Evolutionary conservation across 53 echinoderm and acorn worm genomes (phyloP), one percentile per base, ranked within the genome.

Genomic region (Henricia sp.): DNA sequence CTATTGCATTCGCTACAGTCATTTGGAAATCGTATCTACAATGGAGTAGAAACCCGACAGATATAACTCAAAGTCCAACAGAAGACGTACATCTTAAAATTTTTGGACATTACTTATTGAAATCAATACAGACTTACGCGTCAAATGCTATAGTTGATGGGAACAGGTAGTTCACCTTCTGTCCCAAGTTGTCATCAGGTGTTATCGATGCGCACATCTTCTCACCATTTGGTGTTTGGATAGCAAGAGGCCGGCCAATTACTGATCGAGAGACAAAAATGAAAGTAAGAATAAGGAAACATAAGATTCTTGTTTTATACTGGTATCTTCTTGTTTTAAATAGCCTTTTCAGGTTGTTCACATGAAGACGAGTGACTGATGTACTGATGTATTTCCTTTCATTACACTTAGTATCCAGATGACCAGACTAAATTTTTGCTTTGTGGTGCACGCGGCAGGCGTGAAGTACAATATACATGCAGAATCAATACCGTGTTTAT

Each of bases 1-100:
- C 78, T 17, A 90, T 54, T 43, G 39, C 85, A 21, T 4, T 35
- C 13, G 84, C 77, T 28, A 90, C 34, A 12, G 63, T 69, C 17
- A 28, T 57, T 39, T 77, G 77, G 75, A 90, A 90, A 3, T 70
- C 78, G 43, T 85, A 90, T 57, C 90, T 90, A 13, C n/a, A 26
- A 34, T 21, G 13, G 41, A 16, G 26, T n/a, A 40, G 35, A 59
- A 14, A 56, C n/a, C n/a, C n/a, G n/a, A n/a, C n/a, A n/a, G n/a
- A n/a, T n/a, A n/a, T n/a, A n/a, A n/a, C n/a, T n/a, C n/a, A n/a
- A n/a, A n/a, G n/a, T n/a, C n/a, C n/a, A n/a, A n/a, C n/a, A 56
- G 27, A 53, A 17, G 11, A 53, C 3, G 36, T 32, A 14, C 3
- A 72, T 36, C 28, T 44, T 46, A 51, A 51, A 46, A 51, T 3